Evolutionary conservation across 2,113 vertebrate genomes (phyloP), one percentile per base, ranked within the genome.

Genomic region (Leptobrachium leishanense): DNA sequence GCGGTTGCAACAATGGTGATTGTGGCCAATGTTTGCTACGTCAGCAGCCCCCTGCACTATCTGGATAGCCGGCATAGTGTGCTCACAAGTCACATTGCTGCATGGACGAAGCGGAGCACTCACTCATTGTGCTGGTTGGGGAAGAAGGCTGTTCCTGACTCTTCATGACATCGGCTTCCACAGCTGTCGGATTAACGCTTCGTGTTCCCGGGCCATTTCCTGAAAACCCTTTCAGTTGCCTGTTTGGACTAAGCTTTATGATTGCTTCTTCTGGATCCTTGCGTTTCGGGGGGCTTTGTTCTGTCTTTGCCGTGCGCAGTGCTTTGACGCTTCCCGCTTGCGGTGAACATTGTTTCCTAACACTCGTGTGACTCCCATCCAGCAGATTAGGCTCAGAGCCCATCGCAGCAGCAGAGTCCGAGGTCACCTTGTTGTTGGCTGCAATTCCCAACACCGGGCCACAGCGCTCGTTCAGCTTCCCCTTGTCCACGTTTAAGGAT

Each of bases 341-440:
- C 5, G 55, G 41, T 5, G 71, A 44, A 70, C 85, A 87, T 83
- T 82, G 81, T 82, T 92, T 94, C 89, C 93, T 93, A 31, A 31
- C 20, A 67, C 87, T 59, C 87, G 93, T 95, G 64, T 89, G 90
- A 77, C 90, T 89, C 87, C 91, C 92, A 82, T 97, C 95, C 86
- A 91, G 93, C 77, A 91, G 42, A 0, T 81, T 86, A 68, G 91
- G 90, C 0, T 87, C 85, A 50, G 7, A 54, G 57, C 90, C 87
- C 87, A 88, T 95, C 81, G 88, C 76, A 65, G 90, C 80, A 82
- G 72, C 85, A 75, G 86, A 90, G 85, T 84, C 85, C n/a, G 78
- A 59, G 68, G 90, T 91, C 80, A 83, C 81, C 88, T 88, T 93
- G 88, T 88, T 90, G 84, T 87, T 89, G 90, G 92, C 92, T 76